Evolutionary conservation across 2,888 invertebrate genomes (phyloP).

Genomic region (Lasioglossum malachurum): DNA sequence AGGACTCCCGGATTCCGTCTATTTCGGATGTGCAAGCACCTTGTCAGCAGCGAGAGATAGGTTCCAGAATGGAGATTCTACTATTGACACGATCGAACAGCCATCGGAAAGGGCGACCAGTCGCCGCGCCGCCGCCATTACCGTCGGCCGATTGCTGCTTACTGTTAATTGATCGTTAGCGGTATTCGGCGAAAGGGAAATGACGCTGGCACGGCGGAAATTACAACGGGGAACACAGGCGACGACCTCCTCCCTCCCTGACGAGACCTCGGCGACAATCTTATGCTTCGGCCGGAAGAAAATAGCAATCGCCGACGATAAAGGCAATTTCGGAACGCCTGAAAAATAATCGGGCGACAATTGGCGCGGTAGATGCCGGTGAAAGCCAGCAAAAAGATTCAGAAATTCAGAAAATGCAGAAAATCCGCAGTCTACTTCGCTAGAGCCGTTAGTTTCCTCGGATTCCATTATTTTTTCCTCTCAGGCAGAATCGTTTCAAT

Average conservation of each 20-base stretch:
- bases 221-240: slow-evolving; percentile 36
- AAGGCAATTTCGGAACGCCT: background rate
- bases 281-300: background rate
- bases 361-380: background rate
- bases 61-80: background rate
- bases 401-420: background rate
- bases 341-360: background rate
- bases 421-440: no score
- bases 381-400: background rate
- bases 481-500: background rate
- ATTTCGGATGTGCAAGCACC: no score
- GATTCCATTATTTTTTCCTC: background rate
- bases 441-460: background rate
- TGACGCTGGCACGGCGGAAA: slow-evolving; percentile 49
- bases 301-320: background rate
- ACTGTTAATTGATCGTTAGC: slow-evolving; percentile 65
- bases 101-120: background rate
- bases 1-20: background rate
- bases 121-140: background rate
- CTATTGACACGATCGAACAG: slow-evolving; percentile 1
- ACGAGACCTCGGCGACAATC: slow-evolving; percentile 7
- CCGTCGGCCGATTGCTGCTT: slow-evolving; percentile 45
- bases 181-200: slow-evolving; percentile 58
- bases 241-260: background rate
- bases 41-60: background rate